A percentile compares a stretch with the other conserved stretches of the same genome.
phyloP scores from a whole-genome alignment of 2,888 invertebrate genomes.

The Ectropis crepuscularia region DNA sequence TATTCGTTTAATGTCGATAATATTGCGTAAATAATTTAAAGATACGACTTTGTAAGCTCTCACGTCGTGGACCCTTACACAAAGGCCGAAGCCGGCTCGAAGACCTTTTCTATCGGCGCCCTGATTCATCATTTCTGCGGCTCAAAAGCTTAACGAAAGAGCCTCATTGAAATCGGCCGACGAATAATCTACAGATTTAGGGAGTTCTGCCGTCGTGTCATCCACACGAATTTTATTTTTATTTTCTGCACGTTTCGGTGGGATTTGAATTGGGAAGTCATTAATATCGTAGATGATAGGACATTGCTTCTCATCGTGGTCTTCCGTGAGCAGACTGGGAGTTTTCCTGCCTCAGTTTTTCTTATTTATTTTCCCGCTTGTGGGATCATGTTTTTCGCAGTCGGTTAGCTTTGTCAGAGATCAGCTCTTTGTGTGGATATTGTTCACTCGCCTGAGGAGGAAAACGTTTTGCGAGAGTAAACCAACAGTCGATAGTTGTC shows the following conservation, averaged over 20 bases:
- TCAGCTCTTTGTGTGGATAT: conserved; percentile 12
- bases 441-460: conserved; percentile 10
- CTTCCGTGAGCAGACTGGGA: not conserved
- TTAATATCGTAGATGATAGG: too few species aligned
- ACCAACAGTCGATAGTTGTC: not conserved
- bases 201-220: conserved; percentile 12
- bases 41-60: not conserved
- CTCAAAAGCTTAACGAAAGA: conserved; percentile 33
- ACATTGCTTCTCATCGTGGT: not conserved
- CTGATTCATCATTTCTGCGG: conserved; percentile 39
- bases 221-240: conserved; percentile 4
- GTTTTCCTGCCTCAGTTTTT: not conserved
- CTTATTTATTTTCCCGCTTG: not conserved
- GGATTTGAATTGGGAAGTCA: not conserved
- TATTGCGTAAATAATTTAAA: conserved; percentile 4
- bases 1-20: not conserved
- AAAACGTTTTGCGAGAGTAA: not conserved
- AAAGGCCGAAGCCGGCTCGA: conserved; percentile 15
- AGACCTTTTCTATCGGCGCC: conserved; percentile 25
- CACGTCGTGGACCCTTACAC: conserved; percentile 4
- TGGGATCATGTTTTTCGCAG: conserved; percentile 3
- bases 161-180: conserved; percentile 29
- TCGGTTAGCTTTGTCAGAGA: conserved; percentile 8
- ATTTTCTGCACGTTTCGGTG: conserved; percentile 5
- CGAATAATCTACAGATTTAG: conserved; percentile 26